These are phyloP conservation scores for Eudemis profundana DNA, from an alignment of 2,888 invertebrate species.

Conservation along the genomic window DNA sequence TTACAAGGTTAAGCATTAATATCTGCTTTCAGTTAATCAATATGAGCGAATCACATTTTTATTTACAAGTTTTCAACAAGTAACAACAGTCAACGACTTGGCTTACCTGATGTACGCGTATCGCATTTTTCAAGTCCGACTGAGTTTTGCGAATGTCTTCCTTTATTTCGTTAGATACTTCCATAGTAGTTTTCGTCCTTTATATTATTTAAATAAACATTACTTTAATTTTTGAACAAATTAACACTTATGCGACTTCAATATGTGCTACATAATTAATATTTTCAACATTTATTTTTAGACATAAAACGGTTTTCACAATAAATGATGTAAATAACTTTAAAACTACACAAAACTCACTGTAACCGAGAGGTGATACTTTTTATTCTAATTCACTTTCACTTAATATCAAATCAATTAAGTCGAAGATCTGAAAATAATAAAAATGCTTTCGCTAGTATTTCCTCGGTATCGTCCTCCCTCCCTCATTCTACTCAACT, in stretches of 20 bases:
- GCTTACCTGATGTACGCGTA: conserved; percentile 87
- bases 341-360: conserved; percentile 35
- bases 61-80: conserved; percentile 29
- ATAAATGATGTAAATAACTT: conserved; percentile 34
- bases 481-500: conserved; percentile 22
- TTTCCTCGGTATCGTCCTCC: conserved; percentile 26
- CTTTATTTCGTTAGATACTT: conserved; percentile 86
- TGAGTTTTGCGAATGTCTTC: conserved; percentile 86
- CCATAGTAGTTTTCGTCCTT: conserved; percentile 66
- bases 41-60: not conserved
- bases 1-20: conserved; percentile 37
- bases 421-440: conserved; percentile 22
- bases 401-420: conserved; percentile 24
- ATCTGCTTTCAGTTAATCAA: not conserved
- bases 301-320: conserved; percentile 34
- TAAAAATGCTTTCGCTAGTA: conserved; percentile 33
- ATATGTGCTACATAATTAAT: conserved; percentile 37
- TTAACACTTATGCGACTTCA: conserved; percentile 32
- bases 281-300: conserved; percentile 43
- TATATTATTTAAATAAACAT: conserved; percentile 8
- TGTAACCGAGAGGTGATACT: conserved; percentile 7
- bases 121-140: conserved; percentile 86
- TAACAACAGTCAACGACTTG: conserved; percentile 38
- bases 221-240: conserved; percentile 17
- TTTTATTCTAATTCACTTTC: conserved; percentile 29